Conservation (phyloP, 2,888 invertebrate genomes). For the Fissipunctia ypsillon region DNA sequence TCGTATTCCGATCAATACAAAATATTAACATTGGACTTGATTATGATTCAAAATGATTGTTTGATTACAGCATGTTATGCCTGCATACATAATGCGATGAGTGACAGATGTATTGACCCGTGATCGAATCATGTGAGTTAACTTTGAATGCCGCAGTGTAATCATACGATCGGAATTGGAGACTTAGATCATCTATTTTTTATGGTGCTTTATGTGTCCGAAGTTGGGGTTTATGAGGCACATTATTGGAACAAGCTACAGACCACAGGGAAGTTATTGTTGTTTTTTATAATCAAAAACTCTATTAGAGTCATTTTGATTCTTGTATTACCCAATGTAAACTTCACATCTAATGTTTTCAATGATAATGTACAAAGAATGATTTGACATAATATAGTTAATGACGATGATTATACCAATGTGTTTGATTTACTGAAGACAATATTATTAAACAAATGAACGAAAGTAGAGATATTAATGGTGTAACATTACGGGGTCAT, state of each 20-base stretch:
- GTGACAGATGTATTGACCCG: slow-evolving; percentile 56
- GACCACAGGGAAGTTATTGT: slow-evolving; percentile 35
- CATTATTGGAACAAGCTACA: slow-evolving; percentile 23
- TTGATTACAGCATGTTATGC: slow-evolving; percentile 58
- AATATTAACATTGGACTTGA: slow-evolving; percentile 61
- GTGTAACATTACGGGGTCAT: slow-evolving; percentile 73
- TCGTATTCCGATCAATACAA: slow-evolving; percentile 58
- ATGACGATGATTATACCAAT: slow-evolving; percentile 42
- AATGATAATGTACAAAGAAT: not conserved
- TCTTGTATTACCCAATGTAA: not conserved
- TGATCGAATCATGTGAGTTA: slow-evolving; percentile 43
- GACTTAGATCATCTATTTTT: slow-evolving; percentile 46
- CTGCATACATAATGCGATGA: slow-evolving; percentile 51
- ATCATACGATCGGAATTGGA: slow-evolving; percentile 46
- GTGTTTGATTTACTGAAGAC: slow-evolving; percentile 64
- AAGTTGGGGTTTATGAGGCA: slow-evolving; percentile 6
- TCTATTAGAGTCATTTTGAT: slow-evolving; percentile 18
- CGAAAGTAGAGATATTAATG: slow-evolving; percentile 74
- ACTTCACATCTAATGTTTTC: not conserved
- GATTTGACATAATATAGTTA: slow-evolving; percentile 20
- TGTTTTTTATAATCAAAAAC: slow-evolving; percentile 18
- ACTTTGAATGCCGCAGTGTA: slow-evolving; percentile 45
- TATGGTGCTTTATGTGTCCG: slow-evolving; percentile 21
- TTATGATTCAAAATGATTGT: slow-evolving; percentile 50
- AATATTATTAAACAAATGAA: slow-evolving; percentile 71